Evolutionary conservation across 2,113 vertebrate species (phyloP).

Genomic region (Murina feae): DNA sequence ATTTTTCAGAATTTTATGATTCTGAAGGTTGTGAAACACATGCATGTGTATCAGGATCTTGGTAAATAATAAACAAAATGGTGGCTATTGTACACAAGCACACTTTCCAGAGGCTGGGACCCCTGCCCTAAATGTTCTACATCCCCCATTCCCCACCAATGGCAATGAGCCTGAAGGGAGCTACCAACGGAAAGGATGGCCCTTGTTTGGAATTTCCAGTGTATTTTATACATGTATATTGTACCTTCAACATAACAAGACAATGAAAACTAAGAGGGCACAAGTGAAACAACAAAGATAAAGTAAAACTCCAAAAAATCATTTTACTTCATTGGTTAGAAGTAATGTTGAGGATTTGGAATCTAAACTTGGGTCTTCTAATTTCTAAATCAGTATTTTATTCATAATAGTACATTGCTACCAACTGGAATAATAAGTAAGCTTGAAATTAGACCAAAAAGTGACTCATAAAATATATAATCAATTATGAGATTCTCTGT

Average conservation of each 20-base stretch:
- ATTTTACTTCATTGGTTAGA: not conserved
- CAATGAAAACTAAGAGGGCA: not conserved
- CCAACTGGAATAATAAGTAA: not conserved
- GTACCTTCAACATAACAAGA: not conserved
- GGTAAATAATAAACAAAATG: not conserved
- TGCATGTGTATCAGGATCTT: not conserved
- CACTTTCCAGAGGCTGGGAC: not conserved
- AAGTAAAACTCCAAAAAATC: constrained; percentile 5
- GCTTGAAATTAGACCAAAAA: constrained; percentile 6
- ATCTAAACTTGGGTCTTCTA: not conserved
- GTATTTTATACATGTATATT: not conserved
- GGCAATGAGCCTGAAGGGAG: not conserved
- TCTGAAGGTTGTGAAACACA: not conserved
- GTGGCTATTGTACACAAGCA: not conserved
- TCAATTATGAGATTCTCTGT: not conserved
- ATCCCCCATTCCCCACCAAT: not conserved
- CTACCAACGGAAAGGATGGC: not conserved
- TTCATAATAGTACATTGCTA: not conserved
- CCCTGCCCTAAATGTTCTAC: not conserved
- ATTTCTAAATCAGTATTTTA: not conserved
- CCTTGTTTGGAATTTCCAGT: not conserved
- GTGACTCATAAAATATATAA: not conserved
- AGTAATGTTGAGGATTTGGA: not conserved
- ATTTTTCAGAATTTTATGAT: not conserved
- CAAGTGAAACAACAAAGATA: not conserved